Base-by-base conservation (phyloP, 1,140 invertebrate species). In the Triops cancriformis region DNA sequence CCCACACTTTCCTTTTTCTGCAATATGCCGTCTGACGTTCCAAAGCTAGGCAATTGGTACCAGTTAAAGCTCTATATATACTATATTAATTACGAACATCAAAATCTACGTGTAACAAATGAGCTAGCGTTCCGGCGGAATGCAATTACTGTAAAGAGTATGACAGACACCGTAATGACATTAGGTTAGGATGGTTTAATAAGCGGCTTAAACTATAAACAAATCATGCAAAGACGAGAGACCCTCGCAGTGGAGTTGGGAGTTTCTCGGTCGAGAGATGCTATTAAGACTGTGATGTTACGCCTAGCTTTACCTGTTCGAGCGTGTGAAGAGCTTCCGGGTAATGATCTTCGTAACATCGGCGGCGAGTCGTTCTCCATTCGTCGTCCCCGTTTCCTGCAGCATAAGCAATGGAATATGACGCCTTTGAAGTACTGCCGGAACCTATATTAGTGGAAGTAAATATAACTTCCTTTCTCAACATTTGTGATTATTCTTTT, bases 381-480 rank as follows among this genome's bases (percentile, higher is more conserved):
- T 26, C 26, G 43, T 45, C 23, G 75, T n/a, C 26, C 26, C 43
- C 75, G 42, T 23, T 64, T 43, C 45, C 74, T 64, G 14, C 76
- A 72, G 73, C 80, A 80, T 75, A 84, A 86, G 74, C 83, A 85
- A 80, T 84, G 87, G 76, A 86, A 88, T 43, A 88, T 85, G 42
- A 87, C 83, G 76, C 85, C 82, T 80, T 87, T 85, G 78, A 88
- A 88, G 80, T 88, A 88, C 77, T 88, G 82, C 74, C 87, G 86
- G 81, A 88, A 88, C 80, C 87, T 88, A 43, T n/a, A 23, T 43
- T 26, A 6, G 12, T 64, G 37, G 75, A 51, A 28, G 26, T 42
- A 45, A n/a, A 43, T 75, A 64, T 64, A 64, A 18, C 18, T 64
- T 64, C 14, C 51, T 64, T 23, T 18, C 51, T n/a, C n/a, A 64